These are phyloP conservation scores for Strigops habroptila DNA, from an alignment of 2,113 vertebrate species.

Conservation along the genomic window DNA sequence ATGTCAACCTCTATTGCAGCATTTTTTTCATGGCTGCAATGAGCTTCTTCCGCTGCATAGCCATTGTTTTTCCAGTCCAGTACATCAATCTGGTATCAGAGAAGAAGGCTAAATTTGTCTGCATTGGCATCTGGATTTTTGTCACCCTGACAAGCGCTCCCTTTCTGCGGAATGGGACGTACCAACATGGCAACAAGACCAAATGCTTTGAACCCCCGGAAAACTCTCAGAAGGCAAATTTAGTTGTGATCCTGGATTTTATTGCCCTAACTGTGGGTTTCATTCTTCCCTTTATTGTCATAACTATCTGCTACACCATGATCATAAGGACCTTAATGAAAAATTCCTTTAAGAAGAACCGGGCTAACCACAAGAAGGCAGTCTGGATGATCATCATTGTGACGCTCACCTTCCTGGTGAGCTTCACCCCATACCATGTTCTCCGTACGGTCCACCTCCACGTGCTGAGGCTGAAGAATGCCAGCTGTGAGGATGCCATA, in stretches of 20 bases:
- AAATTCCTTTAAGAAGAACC: constrained; percentile 76
- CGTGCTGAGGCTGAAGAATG: constrained; percentile 38
- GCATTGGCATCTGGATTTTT: constrained; percentile 83
- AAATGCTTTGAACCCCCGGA: constrained; percentile 91
- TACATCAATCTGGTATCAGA: constrained; percentile 82
- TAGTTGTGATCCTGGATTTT: constrained; percentile 80
- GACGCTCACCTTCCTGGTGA: constrained; percentile 85
- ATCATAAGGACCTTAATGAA: constrained; percentile 83
- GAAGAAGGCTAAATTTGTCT: constrained; percentile 80
- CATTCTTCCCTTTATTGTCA: constrained; percentile 83
- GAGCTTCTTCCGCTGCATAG: constrained; percentile 92
- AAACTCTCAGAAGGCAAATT: not conserved
- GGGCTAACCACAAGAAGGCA: constrained; percentile 75
- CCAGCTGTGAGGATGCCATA: constrained; percentile 66
- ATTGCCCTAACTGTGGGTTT: constrained; percentile 86
- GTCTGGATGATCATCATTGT: constrained; percentile 93
- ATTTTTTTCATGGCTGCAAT: constrained; percentile 96
- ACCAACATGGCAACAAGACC: constrained; percentile 80
- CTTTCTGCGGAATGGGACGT: constrained; percentile 77
- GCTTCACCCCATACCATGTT: constrained; percentile 93
- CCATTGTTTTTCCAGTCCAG: constrained; percentile 91
- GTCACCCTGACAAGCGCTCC: constrained; percentile 83
- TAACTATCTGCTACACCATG: constrained; percentile 88
- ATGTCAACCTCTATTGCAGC: constrained; percentile 96
- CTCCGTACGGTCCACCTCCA: constrained; percentile 87